Percentiles rank a stretch among this genome's conserved stretches.
Evolutionary conservation across 2,113 vertebrate genomes (phyloP).

Genomic region (Brienomyrus brachyistius): DNA sequence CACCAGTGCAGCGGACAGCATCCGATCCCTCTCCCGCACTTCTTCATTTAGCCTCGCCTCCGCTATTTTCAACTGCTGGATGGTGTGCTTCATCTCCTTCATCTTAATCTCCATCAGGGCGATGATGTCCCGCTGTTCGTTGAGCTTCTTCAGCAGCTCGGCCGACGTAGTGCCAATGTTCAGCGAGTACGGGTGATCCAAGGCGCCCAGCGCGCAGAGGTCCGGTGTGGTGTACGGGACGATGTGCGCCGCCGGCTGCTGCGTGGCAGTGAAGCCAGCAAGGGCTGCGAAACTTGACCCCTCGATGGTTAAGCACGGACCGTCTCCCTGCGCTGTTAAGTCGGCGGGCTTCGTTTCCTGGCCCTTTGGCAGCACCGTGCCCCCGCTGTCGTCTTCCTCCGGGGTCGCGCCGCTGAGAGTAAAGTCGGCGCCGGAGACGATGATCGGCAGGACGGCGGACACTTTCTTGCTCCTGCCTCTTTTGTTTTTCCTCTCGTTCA

Average conservation of each 20-base stretch:
- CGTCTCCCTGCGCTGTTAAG: conserved; percentile 56
- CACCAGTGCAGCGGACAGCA: conserved; percentile 63
- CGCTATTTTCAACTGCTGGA: conserved; percentile 80
- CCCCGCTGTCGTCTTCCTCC: conserved; percentile 15
- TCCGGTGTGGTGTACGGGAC: conserved; percentile 48
- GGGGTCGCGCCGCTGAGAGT: conserved; percentile 11
- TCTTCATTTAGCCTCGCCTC: conserved; percentile 90
- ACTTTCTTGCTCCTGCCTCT: conserved; percentile 58
- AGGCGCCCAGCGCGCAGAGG: conserved; percentile 51
- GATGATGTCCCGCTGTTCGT: conserved; percentile 95
- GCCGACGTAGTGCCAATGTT: conserved; percentile 88
- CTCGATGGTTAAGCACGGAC: conserved; percentile 15
- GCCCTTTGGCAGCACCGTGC: conserved; percentile 39
- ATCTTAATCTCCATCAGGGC: conserved; percentile 97
- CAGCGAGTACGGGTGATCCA: conserved; percentile 91
- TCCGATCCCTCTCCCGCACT: conserved; percentile 83
- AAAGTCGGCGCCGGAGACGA: conserved; percentile 26
- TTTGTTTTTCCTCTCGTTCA: conserved; percentile 80
- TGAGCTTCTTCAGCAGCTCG: conserved; percentile 88
- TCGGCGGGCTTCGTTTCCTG: conserved; percentile 63
- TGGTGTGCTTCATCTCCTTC: conserved; percentile 97
- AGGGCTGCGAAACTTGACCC: not conserved
- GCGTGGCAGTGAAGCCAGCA: conserved; percentile 44
- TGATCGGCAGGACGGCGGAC: conserved; percentile 51
- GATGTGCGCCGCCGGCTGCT: conserved; percentile 41